Evolutionary conservation across 2,797 vertebrate species (phyloP).

Genomic region (Sarcoramphus papa): DNA sequence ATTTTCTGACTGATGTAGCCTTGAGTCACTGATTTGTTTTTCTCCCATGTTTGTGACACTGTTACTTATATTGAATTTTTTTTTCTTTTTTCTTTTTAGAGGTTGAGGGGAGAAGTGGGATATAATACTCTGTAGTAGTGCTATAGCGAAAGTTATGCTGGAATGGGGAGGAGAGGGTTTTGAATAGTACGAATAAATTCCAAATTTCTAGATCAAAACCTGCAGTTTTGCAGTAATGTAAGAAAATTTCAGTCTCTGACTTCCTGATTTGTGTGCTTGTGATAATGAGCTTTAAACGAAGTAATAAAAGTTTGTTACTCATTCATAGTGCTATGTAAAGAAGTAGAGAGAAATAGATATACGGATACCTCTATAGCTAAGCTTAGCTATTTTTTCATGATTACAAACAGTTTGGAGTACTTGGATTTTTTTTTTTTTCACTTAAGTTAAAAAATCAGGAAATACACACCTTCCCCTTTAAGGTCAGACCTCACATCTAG

Average conservation of each 20-base stretch:
- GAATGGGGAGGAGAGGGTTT: background rate
- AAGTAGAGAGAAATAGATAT: background rate
- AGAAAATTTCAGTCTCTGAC: background rate
- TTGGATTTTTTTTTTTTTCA: background rate
- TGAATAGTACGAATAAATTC: background rate
- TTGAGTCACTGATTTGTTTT: slow-evolving; percentile 21
- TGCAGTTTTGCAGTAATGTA: background rate
- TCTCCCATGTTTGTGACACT: background rate
- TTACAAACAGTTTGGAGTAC: background rate
- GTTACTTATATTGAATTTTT: background rate
- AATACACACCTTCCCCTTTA: background rate
- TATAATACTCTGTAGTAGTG: background rate
- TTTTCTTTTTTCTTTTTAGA: background rate
- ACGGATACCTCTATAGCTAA: background rate
- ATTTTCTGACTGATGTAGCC: background rate
- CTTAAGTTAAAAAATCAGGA: background rate
- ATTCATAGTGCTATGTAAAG: background rate
- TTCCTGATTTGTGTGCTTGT: background rate
- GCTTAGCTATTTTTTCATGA: background rate
- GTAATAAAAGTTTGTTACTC: background rate
- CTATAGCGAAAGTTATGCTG: background rate
- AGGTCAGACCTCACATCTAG: background rate
- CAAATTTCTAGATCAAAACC: background rate
- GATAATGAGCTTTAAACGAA: background rate
- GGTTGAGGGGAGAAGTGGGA: background rate